Conservation (phyloP, 2,113 vertebrate species). For the Coptodon bakossiorum region DNA sequence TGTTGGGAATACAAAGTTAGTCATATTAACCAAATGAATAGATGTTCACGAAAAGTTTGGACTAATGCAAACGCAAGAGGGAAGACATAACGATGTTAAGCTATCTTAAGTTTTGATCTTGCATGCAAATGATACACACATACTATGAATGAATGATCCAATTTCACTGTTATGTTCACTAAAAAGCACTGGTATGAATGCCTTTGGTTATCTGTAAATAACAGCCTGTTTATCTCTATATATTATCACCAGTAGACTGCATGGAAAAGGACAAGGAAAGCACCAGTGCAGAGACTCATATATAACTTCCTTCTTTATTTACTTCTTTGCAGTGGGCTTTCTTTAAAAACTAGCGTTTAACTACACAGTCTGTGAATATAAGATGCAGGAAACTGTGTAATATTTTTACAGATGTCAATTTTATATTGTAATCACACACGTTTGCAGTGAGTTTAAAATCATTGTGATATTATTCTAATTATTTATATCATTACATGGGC, state of each 20-base stretch:
- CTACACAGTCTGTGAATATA: background rate
- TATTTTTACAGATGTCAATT: background rate
- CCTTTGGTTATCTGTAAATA: background rate
- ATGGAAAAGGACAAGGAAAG: background rate
- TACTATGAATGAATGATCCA: background rate
- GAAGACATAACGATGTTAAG: background rate
- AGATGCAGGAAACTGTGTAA: background rate
- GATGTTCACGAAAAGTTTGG: background rate
- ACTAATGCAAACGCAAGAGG: background rate
- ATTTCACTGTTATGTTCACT: background rate
- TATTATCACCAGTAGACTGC: background rate
- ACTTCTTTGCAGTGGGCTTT: background rate
- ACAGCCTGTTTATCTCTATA: background rate
- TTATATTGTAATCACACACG: background rate
- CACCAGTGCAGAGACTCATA: background rate
- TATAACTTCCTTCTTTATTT: background rate
- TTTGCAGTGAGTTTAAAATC: background rate
- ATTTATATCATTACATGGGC: background rate
- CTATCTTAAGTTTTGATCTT: background rate
- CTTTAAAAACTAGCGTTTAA: background rate
- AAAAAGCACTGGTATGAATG: background rate
- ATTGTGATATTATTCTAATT: background rate
- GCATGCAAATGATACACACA: background rate
- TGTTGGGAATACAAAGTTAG: background rate
- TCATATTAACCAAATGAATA: constrained; percentile 1